Evolutionary conservation across 2,888 invertebrate species (phyloP), one percentile per base, ranked within the genome.

Genomic region (Vanessa cardui): DNA sequence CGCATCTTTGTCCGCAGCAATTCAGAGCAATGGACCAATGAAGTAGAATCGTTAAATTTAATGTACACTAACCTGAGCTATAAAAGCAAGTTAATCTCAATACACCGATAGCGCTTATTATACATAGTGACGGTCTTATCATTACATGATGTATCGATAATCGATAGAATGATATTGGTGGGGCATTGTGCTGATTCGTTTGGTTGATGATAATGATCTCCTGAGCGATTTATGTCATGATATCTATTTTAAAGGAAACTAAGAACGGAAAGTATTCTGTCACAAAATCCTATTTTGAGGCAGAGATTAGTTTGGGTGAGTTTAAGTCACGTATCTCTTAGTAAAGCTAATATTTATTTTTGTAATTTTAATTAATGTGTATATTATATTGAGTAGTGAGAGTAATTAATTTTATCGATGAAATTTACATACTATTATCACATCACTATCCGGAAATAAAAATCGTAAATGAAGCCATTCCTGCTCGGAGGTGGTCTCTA

Each of bases 391-490:
- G 9, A 39, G 20, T 20, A 18, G 8, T 52, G 12, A 1, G 12
- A 26, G 12, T 50, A 20, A 49, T 21, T 50, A 50, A 76, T 74
- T 69, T 68, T 70, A 21, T 44, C 31, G 9, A 44, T 26, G 4
- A 26, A 3, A 26, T 49, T n/a, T 7, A 20, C 50, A 71, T 59
- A 26, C 59, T 21, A 31, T 4, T 58, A 58, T 58, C 64, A 33
- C 84, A 83, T 76, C 86, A 78, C 87, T 89, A 86, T 39, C 74
- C 85, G 89, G 88, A 90, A 89, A 90, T 91, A 92, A 92, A 92
- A 92, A 92, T 90, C 89, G 92, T 91, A 92, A 92, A 92, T 92
- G 92, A 92, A 92, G 92, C 89, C 82, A 91, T 92, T 92, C 81
- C 78, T 81, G 83, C 85, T 80, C 83, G 76, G 84, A 82, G 85